Conservation (phyloP, 2,797 vertebrate genomes). For the Thalassophryne amazonica region DNA sequence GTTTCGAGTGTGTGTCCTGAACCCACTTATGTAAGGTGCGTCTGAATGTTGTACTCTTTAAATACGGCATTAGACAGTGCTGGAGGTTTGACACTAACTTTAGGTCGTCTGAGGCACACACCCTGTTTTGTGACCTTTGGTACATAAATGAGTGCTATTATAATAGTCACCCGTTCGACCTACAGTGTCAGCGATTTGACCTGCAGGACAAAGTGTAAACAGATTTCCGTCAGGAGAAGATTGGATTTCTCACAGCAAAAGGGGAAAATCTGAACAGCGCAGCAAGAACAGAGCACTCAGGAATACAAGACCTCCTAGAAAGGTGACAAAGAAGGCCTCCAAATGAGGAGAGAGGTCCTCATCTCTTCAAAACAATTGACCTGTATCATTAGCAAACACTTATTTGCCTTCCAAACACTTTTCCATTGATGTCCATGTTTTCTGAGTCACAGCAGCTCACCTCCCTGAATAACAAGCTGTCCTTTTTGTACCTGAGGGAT, state of each 20-base stretch:
- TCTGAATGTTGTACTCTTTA: no score
- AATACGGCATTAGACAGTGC: no score
- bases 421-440: conserved; percentile 29
- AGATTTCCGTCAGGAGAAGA: conserved; percentile 44
- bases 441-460: conserved; percentile 54
- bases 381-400: conserved; percentile 61
- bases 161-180: conserved; percentile 23
- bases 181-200: conserved; percentile 46
- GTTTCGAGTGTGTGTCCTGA: no score
- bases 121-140: no score
- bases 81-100: no score
- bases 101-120: no score
- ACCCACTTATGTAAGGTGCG: no score
- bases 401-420: conserved; percentile 59
- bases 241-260: conserved; percentile 44
- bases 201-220: conserved; percentile 51
- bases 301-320: conserved; percentile 44
- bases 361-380: conserved; percentile 56
- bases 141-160: no score
- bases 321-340: conserved; percentile 32
- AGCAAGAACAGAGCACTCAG: conserved; percentile 43
- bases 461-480: conserved; percentile 52
- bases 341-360: conserved; percentile 52
- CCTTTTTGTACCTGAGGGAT: conserved; percentile 53
- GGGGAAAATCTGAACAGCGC: conserved; percentile 40